Evolutionary conservation across 2,888 invertebrate species (phyloP).

Genomic region (Eulithis testata): DNA sequence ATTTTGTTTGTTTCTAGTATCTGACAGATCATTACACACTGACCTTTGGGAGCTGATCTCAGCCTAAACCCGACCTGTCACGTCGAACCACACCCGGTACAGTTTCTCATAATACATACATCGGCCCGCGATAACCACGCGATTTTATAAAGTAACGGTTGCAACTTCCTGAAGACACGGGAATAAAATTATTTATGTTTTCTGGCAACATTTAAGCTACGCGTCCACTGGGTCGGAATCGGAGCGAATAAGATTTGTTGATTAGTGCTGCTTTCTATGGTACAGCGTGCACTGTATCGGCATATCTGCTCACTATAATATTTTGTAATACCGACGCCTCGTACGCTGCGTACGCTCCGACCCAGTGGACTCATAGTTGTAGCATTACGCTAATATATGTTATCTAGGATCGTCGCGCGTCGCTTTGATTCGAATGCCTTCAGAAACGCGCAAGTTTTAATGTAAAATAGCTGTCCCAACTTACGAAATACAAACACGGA

Average conservation of each 20-base stretch:
- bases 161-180: constrained; percentile 49
- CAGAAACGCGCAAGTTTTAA: constrained; percentile 38
- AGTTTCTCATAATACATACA: constrained; percentile 44
- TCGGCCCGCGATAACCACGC: constrained; percentile 64
- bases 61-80: constrained; percentile 24
- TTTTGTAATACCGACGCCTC: no score
- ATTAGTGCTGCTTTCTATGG: no score
- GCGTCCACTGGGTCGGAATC: no score
- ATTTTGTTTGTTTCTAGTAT: constrained; percentile 20
- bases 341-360: no score
- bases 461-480: constrained; percentile 71
- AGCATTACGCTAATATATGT: background rate
- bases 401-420: constrained; percentile 18
- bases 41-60: constrained; percentile 24
- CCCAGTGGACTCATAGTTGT: no score
- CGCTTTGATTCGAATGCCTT: constrained; percentile 41
- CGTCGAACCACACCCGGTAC: constrained; percentile 39
- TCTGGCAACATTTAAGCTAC: constrained; percentile 20
- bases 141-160: constrained; percentile 39
- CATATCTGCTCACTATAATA: no score
- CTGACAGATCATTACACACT: constrained; percentile 18
- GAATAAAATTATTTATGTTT: constrained; percentile 38
- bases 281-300: no score
- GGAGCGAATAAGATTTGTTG: no score
- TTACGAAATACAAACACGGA: constrained; percentile 78